A percentile compares a stretch with the other conserved stretches of the same genome.
Evolutionary conservation across 1,140 invertebrate genomes (phyloP).

Genomic region (Pogonomyrmex barbatus): DNA sequence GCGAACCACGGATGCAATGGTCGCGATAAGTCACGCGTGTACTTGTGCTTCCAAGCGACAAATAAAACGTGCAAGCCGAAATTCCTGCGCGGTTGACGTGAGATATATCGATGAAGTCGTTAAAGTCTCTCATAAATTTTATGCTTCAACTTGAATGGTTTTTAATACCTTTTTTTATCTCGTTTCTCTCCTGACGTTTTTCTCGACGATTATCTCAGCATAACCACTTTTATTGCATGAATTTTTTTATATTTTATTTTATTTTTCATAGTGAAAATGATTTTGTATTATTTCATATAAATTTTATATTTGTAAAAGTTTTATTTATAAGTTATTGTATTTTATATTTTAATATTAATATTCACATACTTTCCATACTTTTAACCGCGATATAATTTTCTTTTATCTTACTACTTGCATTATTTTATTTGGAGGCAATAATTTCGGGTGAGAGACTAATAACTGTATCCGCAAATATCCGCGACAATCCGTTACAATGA

Average conservation of each 20-base stretch:
- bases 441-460: conserved; percentile 8
- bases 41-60: conserved; percentile 3
- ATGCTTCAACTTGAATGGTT: background rate
- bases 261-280: background rate
- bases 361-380: background rate
- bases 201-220: background rate
- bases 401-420: background rate
- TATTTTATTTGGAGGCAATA: background rate
- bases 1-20: conserved; percentile 19
- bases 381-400: background rate
- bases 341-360: background rate
- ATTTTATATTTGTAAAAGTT: background rate
- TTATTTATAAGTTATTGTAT: background rate
- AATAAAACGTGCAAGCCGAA: conserved; percentile 20
- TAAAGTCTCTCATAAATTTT: background rate
- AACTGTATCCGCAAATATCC: background rate
- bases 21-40: conserved; percentile 35
- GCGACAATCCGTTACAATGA: conserved; percentile 15
- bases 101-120: conserved; percentile 35
- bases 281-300: conserved; percentile 6
- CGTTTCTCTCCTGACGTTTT: background rate
- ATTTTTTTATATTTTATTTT: background rate
- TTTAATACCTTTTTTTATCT: background rate
- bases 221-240: background rate
- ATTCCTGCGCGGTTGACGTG: background rate